Base-by-base conservation (phyloP, 2,113 vertebrate genomes). In the Drymodes brunneopygia region DNA sequence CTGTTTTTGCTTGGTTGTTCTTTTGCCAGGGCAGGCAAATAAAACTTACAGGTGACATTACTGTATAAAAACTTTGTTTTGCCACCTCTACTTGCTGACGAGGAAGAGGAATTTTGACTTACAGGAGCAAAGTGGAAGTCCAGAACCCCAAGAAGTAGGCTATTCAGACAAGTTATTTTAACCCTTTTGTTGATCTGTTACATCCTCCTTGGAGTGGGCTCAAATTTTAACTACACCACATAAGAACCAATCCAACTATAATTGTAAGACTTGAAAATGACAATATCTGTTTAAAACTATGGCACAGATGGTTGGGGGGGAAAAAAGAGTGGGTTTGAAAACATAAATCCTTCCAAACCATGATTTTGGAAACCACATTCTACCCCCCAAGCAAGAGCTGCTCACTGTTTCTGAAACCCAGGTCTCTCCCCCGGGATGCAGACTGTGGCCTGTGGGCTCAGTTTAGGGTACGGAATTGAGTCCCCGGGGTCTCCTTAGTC, bases 31-130 rank as follows among this genome's bases (percentile, higher is more conserved):
- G 95, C 90, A 88, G 80, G 92, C 62, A 95, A 97, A 97, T 95
- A 96, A 96, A 96, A 96, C 47, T 78, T 92, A 83, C 60, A 93
- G 94, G 92, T 86, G 94, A 96, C 92, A 78, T 93, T 90, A 88
- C 88, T 90, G 80, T 81, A 92, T 78, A 93, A 96, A 90, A 92
- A 6, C 35, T 90, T 81, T 81, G 80, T 50, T 95, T 94, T 94
- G 85, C 88, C 65, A 86, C 83, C 36, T 93, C 88, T 10, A 12
- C 82, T 86, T 66, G 40, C 44, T 79, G 66, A 47, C 3, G 6
- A 85, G 23, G 47, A 88, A 92, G 57, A 69, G 13, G 19, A 40
- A 11, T 44, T 94, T 80, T 73, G 75, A 35, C 56, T 88, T 42
- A 16, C 12, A 24, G 65, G 11, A 77, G 47, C 36, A 58, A 47